Conservation (phyloP, 2,888 invertebrate genomes). For the Tenthredo livida region DNA sequence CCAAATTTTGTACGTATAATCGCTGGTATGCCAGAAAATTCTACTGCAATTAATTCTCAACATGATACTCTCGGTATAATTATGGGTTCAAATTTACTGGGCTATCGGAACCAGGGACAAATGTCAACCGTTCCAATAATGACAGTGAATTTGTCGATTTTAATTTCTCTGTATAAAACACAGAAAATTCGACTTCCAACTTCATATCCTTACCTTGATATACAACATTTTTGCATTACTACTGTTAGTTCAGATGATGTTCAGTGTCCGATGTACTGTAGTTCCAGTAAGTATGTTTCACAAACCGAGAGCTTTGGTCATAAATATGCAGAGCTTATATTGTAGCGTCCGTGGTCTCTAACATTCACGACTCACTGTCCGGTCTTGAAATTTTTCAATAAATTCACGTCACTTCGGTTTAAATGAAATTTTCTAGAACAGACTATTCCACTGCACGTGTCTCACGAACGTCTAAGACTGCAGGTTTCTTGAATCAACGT, state of each 20-base stretch:
- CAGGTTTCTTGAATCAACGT: neutral
- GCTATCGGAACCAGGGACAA: neutral
- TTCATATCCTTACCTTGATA: neutral
- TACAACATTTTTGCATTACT: neutral
- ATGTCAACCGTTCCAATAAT: neutral
- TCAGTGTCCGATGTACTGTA: neutral
- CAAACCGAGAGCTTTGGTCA: neutral
- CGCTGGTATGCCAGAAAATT: neutral
- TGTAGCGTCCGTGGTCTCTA: neutral
- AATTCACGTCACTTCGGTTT: neutral
- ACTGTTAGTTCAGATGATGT: neutral
- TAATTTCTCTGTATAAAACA: slow-evolving; percentile 4
- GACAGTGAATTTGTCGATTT: neutral
- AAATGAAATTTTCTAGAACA: neutral
- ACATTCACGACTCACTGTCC: neutral
- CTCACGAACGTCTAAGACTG: neutral
- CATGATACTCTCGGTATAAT: neutral
- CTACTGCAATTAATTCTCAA: neutral
- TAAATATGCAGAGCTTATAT: neutral
- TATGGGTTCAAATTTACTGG: neutral
- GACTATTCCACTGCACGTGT: neutral
- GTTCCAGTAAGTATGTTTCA: neutral
- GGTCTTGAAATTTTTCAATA: neutral
- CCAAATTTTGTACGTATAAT: neutral
- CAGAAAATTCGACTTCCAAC: neutral